Evolutionary conservation across 2,113 vertebrate species (phyloP).

Genomic region (Bambusicola thoracicus): DNA sequence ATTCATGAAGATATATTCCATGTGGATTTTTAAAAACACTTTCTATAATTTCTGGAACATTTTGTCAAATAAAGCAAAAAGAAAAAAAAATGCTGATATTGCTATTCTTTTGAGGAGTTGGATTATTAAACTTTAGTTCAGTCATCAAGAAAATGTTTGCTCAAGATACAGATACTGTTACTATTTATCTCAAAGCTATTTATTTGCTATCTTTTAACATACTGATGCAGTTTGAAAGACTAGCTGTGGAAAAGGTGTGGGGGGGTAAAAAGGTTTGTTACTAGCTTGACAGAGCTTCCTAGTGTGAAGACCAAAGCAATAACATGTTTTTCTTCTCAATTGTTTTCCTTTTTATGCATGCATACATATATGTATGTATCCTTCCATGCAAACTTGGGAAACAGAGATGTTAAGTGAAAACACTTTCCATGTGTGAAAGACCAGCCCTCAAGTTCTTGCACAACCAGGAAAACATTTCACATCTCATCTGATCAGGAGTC

Average conservation of each 20-base stretch:
- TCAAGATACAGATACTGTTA: not conserved
- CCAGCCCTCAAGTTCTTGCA: not conserved
- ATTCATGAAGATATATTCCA: not conserved
- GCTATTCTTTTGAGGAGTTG: not conserved
- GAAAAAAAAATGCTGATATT: not conserved
- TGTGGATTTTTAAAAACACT: not conserved
- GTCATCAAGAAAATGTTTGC: not conserved
- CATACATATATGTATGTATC: accelerated
- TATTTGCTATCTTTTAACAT: not conserved
- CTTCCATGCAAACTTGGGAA: not conserved
- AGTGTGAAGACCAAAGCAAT: not conserved
- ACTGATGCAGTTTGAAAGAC: not conserved
- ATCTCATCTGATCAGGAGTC: not conserved
- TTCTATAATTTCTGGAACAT: not conserved
- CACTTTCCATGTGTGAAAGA: not conserved
- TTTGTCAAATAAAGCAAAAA: not conserved
- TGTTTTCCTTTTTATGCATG: not conserved
- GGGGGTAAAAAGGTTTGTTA: not conserved
- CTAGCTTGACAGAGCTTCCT: not conserved
- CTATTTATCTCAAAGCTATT: not conserved
- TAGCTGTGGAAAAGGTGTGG: not conserved
- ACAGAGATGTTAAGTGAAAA: not conserved
- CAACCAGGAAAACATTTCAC: not conserved
- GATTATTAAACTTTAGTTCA: not conserved
- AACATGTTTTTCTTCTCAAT: not conserved